These are phyloP conservation scores for Thereva unica DNA, from an alignment of 2,888 invertebrate species.

Conservation along the genomic window DNA sequence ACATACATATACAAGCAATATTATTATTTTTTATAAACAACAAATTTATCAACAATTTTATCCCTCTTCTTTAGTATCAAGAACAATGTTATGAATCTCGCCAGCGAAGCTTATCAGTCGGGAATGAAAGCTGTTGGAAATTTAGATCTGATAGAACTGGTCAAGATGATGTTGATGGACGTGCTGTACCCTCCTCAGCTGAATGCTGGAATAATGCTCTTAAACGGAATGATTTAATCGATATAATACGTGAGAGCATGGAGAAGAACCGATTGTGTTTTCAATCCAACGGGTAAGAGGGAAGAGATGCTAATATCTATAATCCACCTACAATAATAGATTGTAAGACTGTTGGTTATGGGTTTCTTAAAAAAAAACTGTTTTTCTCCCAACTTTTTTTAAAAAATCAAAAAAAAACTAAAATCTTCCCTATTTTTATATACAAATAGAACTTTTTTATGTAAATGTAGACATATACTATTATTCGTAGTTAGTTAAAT, in stretches of 20 bases:
- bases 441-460: no score
- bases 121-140: slow-evolving; percentile 56
- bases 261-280: slow-evolving; percentile 86
- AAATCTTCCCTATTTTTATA: no score
- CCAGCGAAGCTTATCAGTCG: slow-evolving; percentile 57
- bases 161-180: slow-evolving; percentile 37
- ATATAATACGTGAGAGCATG: slow-evolving; percentile 89
- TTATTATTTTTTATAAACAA: neutral
- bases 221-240: slow-evolving; percentile 79
- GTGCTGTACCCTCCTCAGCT: slow-evolving; percentile 45
- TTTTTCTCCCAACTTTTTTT: no score
- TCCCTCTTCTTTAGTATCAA: slow-evolving; percentile 46
- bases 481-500: no score
- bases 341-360: slow-evolving; percentile 1
- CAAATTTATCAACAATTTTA: slow-evolving; percentile 33
- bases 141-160: slow-evolving; percentile 46
- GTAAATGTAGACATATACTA: no score
- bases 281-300: slow-evolving; percentile 74
- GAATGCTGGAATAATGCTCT: slow-evolving; percentile 71
- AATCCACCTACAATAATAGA: neutral
- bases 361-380: neutral
- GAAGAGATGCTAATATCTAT: slow-evolving; percentile 16
- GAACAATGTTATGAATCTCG: slow-evolving; percentile 56
- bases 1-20: no score
- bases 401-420: no score